Evolutionary conservation across 2,113 vertebrate species (phyloP).

Genomic region (Zosterops hypoxanthus): DNA sequence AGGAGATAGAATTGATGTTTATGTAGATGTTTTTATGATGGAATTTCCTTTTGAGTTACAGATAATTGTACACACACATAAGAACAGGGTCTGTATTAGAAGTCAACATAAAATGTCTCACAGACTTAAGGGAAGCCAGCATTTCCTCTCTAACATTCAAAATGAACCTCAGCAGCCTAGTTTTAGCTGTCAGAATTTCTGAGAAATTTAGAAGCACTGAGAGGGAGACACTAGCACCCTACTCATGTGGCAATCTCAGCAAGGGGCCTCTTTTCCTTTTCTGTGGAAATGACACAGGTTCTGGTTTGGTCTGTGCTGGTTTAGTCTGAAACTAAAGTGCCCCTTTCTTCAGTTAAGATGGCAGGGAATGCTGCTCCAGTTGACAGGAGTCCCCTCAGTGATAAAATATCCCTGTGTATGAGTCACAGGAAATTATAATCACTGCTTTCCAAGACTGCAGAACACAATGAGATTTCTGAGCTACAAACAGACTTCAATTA

Average conservation of each 20-base stretch:
- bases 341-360: neutral
- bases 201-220: neutral
- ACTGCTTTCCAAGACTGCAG: neutral
- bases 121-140: neutral
- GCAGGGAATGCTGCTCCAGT: neutral
- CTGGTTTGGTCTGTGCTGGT: neutral
- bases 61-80: neutral
- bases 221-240: neutral
- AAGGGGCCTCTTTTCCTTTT: neutral
- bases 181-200: neutral
- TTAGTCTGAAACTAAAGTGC: neutral
- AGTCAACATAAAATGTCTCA: neutral
- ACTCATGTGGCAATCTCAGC: neutral
- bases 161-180: neutral
- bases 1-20: neutral
- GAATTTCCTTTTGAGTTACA: neutral
- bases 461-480: constrained; percentile 49
- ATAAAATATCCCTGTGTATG: neutral
- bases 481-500: constrained; percentile 53
- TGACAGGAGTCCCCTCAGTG: neutral
- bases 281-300: neutral
- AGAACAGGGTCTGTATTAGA: neutral
- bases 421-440: constrained; percentile 50
- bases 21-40: neutral
- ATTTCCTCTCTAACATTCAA: neutral